Base-by-base conservation (phyloP, 2,888 invertebrate species). In the Agonopterix subpropinquella region DNA sequence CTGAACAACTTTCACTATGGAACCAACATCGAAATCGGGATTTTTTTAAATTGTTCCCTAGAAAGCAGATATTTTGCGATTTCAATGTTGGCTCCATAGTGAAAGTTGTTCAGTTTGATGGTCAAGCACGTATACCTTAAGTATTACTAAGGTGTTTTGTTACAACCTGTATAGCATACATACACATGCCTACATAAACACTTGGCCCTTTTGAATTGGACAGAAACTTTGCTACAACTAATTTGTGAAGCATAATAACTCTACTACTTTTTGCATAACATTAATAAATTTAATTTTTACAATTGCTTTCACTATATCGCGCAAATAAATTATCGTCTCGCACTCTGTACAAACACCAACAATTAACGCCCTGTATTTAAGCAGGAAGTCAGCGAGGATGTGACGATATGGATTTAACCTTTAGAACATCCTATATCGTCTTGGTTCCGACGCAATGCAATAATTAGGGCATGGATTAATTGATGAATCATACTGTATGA, bases 321-420 rank as follows among this genome's bases (percentile, higher is more conserved):
- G 43, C 47, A 67, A 62, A 62, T 58, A 59, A 56, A 59, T 48
- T 52, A 50, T 36, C 42, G 48, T 18, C 58, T 65, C 64, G 61
- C 63, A 59, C 63, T 68, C 56, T 61, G 73, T 61, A 68, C 77
- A 64, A 60, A 57, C 71, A 72, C 53, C 58, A 56, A 59, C 75
- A 82, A 86, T 85, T 85, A 85, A 73, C 77, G 61, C 70, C 47
- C 53, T 55, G 49, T 57, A 61, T 66, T 77, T 83, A 85, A 85
- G 67, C 77, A 84, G 86, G 86, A 86, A 86, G 73, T 72, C 57
- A 11, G 77, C 77, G 78, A 85, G 86, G 86, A 86, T 84, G 76
- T 81, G 76, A 69, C 73, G 73, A 77, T 83, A 85, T 86, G 60
- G 84, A 82, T 86, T 87, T 86, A 87, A 87, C 86, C 86, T 87